Evolutionary conservation across 1,140 invertebrate species (phyloP), one percentile per base, ranked within the genome.

Genomic region (Atta colombica): DNA sequence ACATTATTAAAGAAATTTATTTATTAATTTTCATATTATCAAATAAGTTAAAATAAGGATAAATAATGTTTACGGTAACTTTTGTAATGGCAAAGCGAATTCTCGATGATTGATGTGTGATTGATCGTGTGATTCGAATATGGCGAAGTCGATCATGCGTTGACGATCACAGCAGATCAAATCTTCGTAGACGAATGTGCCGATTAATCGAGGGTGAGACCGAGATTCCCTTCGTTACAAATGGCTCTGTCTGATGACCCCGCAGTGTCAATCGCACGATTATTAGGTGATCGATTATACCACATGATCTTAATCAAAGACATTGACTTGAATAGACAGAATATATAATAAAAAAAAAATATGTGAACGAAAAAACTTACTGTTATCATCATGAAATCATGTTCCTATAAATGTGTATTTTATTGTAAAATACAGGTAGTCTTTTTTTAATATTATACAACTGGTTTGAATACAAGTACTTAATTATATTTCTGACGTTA

Each of bases 151-250:
- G 28, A 80, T 80, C 63, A 68, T 49, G 77, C 45, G 49, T 8
- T 18, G n/a, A 55, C 14, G 8, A 18, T 21, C 16, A 28, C 63
- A 49, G 25, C 77, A 69, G 77, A 81, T 81, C 66, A 51, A 69
- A 58, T 71, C 65, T 55, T 53, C 16, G 35, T 35, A 81, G 78
- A 81, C 65, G 78, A 81, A 71, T 71, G 78, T 28, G 65, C 10
- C 65, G 78, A 81, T 81, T 81, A 71, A 71, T 58, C 65, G 65
- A 81, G 78, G 66, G 65, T 49, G 78, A 78, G 35, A 18, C 18
- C 77, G 77, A 81, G 65, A 81, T 81, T 81, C 51, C 65, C 77
- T 81, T 55, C 10, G 31, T 28, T 31, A 21, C n/a, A 25, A 51
- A 71, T 21, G 14, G 49, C 12, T 69, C 63, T 28, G 35, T 71